Evolutionary conservation across 2,888 invertebrate genomes (phyloP).

Genomic region (Portevinia maculata): DNA sequence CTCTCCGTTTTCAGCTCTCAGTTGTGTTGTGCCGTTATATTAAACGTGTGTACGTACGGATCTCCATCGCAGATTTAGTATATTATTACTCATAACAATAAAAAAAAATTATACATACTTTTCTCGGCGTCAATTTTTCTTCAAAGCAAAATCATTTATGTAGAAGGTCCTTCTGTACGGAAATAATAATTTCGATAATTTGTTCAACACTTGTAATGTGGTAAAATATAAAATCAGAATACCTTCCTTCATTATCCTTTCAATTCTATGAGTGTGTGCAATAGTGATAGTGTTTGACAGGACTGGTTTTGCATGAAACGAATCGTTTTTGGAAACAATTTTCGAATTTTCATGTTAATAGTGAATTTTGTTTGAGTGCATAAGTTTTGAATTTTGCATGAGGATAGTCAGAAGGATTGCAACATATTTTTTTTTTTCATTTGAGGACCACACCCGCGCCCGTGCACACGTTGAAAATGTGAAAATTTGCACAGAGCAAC

Average conservation of each 20-base stretch:
- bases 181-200: constrained; percentile 6
- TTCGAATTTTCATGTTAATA: not conserved
- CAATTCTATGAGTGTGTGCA: constrained; percentile 37
- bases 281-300: constrained; percentile 37
- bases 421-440: constrained; percentile 38
- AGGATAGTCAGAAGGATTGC: constrained; percentile 37
- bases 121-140: constrained; percentile 20
- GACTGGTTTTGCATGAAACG: constrained; percentile 13
- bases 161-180: constrained; percentile 43
- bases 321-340: constrained; percentile 5
- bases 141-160: constrained; percentile 30
- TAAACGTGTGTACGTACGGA: constrained; percentile 80
- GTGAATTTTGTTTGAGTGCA: not conserved
- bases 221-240: constrained; percentile 1
- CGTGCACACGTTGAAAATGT: constrained; percentile 79
- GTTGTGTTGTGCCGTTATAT: constrained; percentile 81
- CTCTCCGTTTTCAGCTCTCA: constrained; percentile 81
- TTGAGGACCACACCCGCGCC: constrained; percentile 82
- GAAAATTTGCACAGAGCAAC: constrained; percentile 76
- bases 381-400: constrained; percentile 13
- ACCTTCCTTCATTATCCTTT: constrained; percentile 24
- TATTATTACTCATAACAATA: constrained; percentile 52
- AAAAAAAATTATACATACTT: constrained; percentile 47
- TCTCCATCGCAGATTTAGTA: constrained; percentile 62
- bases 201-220: constrained; percentile 33